These are phyloP conservation scores for Aphodius granarius DNA, from an alignment of 2,888 invertebrate species.

Conservation along the genomic window DNA sequence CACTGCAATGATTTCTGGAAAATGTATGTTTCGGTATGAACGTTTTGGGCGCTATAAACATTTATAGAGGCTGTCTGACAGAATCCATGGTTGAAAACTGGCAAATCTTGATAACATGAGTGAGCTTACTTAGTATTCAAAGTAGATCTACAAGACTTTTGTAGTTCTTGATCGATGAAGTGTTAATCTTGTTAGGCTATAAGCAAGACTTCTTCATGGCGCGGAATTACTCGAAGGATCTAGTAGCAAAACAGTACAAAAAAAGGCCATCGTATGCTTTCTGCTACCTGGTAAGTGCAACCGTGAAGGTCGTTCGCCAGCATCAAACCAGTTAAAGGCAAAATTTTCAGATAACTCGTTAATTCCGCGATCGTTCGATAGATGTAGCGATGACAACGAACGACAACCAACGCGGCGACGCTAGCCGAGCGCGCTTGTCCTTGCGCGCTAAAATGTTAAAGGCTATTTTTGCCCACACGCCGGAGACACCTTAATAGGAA, in stretches of 20 bases:
- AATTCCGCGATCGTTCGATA: slow-evolving; percentile 3
- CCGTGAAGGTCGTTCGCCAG: slow-evolving; percentile 4
- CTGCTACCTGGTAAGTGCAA: slow-evolving; percentile 5
- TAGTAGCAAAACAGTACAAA: not conserved
- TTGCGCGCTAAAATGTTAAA: slow-evolving; percentile 10
- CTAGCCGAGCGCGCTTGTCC: slow-evolving; percentile 1
- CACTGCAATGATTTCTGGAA: too few relatives aligned
- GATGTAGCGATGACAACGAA: not conserved
- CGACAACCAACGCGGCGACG: not conserved
- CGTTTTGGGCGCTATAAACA: too few relatives aligned
- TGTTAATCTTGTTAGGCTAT: not conserved
- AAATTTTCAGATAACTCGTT: slow-evolving; percentile 11
- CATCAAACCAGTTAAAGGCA: slow-evolving; percentile 7
- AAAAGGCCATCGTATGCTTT: not conserved
- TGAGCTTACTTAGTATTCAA: too few relatives aligned
- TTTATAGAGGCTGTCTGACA: too few relatives aligned
- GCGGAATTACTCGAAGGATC: not conserved
- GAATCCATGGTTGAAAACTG: too few relatives aligned
- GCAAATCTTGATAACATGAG: too few relatives aligned
- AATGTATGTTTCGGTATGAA: too few relatives aligned
- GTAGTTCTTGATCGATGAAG: not conserved
- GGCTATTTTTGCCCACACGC: slow-evolving; percentile 9
- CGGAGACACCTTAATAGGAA: slow-evolving; percentile 12
- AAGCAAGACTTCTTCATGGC: not conserved
- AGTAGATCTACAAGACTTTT: not conserved